phyloP scores from a whole-genome alignment of 2,797 vertebrate genomes.

The Sylvilagus floridanus region DNA sequence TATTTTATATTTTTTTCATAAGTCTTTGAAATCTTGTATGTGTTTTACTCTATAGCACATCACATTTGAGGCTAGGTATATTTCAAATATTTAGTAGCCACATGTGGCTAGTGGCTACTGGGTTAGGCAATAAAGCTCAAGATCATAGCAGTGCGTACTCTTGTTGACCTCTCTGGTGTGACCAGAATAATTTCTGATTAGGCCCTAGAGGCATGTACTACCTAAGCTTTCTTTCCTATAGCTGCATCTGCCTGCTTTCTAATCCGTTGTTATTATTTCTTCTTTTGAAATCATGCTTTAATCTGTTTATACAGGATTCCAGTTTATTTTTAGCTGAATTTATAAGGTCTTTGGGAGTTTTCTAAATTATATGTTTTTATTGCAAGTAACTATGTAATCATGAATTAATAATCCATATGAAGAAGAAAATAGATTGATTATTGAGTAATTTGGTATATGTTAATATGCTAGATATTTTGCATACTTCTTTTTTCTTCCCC shows the following conservation, averaged over 20 bases:
- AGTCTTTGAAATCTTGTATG: background rate
- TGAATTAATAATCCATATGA: background rate
- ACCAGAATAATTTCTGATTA: background rate
- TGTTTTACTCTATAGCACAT: background rate
- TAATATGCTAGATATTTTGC: background rate
- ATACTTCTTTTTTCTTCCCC: background rate
- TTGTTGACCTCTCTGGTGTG: background rate
- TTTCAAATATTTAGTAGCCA: background rate
- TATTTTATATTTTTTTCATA: background rate
- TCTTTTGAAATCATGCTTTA: background rate
- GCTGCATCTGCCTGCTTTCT: background rate
- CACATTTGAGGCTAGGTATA: background rate
- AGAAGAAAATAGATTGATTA: background rate
- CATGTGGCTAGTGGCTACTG: background rate
- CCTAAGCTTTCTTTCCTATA: background rate
- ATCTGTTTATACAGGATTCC: background rate
- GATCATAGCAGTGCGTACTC: background rate
- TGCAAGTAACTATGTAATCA: slow-evolving; percentile 10
- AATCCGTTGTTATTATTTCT: background rate
- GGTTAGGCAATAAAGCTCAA: background rate
- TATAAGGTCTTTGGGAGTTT: background rate
- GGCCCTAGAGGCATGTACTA: background rate
- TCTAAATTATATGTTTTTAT: slow-evolving; percentile 49
- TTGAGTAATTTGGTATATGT: background rate
- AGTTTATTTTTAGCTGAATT: background rate